Evolutionary conservation across 1,140 invertebrate genomes (phyloP).

Genomic region (Hestina assimilis): DNA sequence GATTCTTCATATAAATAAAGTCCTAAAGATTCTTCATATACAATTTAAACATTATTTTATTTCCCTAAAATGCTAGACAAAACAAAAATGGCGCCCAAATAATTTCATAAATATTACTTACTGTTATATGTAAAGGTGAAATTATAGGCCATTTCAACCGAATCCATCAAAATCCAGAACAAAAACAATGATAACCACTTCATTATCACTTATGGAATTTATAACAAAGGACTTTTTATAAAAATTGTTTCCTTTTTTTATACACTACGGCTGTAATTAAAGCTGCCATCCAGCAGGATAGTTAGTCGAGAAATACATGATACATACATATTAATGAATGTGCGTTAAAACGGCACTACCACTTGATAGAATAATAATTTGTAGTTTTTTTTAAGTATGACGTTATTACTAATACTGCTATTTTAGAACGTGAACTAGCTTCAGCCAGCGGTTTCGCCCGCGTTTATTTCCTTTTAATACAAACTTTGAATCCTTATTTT

Average conservation of each 20-base stretch:
- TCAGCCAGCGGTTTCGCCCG: too few species aligned
- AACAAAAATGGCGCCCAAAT: too few species aligned
- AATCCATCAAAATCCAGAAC: conserved; percentile 14
- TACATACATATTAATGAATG: conserved; percentile 16
- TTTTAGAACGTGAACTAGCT: too few species aligned
- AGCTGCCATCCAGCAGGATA: conserved; percentile 23
- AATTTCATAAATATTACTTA: conserved; percentile 19
- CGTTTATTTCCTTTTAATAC: too few species aligned
- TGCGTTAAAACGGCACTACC: background rate
- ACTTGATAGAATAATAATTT: background rate
- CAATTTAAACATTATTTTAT: background rate
- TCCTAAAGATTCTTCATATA: too few species aligned
- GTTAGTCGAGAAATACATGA: conserved; percentile 25
- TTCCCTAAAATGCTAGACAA: background rate
- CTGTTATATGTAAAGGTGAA: conserved; percentile 38
- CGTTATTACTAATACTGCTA: too few species aligned
- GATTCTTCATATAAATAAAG: too few species aligned
- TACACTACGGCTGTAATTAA: conserved; percentile 23
- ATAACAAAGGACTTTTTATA: conserved; percentile 8
- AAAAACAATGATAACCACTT: conserved; percentile 21
- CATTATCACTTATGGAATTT: conserved; percentile 24
- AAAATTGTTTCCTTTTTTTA: conserved; percentile 18
- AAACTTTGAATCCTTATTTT: too few species aligned
- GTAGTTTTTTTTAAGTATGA: background rate
- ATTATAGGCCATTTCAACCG: conserved; percentile 11